phyloP scores from a whole-genome alignment of 2,888 invertebrate species.

The Pandemis cinnamomeana region DNA sequence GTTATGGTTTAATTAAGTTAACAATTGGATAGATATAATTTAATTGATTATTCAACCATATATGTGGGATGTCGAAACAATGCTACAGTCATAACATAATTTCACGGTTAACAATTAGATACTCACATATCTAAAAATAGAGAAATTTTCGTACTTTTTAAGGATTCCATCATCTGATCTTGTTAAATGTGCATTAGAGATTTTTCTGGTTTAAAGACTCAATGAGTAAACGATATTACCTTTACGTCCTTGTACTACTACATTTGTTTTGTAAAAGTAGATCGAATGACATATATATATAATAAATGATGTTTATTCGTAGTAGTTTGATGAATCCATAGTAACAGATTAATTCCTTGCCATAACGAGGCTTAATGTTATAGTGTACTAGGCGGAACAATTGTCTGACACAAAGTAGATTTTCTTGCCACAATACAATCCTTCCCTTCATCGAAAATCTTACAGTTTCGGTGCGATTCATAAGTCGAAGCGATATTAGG shows the following conservation, averaged over 20 bases:
- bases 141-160: too few relatives aligned
- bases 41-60: background rate
- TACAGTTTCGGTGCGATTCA: conserved; percentile 6
- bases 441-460: conserved; percentile 35
- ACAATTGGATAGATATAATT: conserved; percentile 15
- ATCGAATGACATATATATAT: background rate
- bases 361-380: conserved; percentile 35
- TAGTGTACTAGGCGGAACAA: conserved; percentile 38
- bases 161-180: too few relatives aligned
- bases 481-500: conserved; percentile 20
- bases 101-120: background rate
- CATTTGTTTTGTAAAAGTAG: background rate
- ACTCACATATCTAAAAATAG: background rate
- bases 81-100: background rate
- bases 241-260: background rate
- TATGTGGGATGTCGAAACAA: background rate
- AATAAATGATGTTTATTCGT: conserved; percentile 14
- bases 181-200: background rate
- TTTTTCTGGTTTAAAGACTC: background rate
- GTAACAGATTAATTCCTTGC: conserved; percentile 32
- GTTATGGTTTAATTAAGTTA: conserved; percentile 37
- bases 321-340: conserved; percentile 28
- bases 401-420: conserved; percentile 38
- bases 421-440: conserved; percentile 42
- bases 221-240: background rate